A percentile compares a stretch with the other conserved stretches of the same genome.
Conservation (phyloP, 2,888 invertebrate species). For the Nebria brevicollis region DNA sequence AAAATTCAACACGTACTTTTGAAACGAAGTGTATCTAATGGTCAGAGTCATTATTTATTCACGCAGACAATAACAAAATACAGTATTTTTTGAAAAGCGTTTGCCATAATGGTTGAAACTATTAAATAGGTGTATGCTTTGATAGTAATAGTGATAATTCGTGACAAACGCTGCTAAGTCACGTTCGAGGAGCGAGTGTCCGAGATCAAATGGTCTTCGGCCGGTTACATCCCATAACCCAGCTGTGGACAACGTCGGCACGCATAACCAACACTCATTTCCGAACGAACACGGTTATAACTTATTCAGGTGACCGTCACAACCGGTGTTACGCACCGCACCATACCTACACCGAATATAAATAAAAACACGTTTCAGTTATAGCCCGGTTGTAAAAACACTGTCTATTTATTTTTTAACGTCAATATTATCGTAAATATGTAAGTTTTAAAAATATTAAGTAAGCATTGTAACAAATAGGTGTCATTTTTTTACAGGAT, state of each 20-base stretch:
- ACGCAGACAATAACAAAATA: not conserved
- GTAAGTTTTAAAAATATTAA: too few species aligned
- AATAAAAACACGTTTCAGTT: not conserved
- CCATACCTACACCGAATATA: conserved; percentile 4
- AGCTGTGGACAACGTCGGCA: conserved; percentile 16
- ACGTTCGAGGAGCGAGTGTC: not conserved
- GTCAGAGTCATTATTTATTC: not conserved
- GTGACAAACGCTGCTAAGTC: not conserved
- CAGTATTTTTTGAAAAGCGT: not conserved
- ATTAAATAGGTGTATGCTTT: not conserved
- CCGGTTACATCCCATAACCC: conserved; percentile 20
- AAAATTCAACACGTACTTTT: not conserved
- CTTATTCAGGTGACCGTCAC: conserved; percentile 12
- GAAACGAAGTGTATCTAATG: not conserved
- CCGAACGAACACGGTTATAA: conserved; percentile 11
- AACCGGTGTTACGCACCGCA: conserved; percentile 24
- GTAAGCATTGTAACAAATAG: too few species aligned
- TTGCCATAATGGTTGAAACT: not conserved
- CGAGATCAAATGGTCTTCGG: not conserved
- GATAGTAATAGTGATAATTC: not conserved
- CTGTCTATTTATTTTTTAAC: not conserved
- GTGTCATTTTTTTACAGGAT: too few species aligned
- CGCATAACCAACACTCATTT: conserved; percentile 29
- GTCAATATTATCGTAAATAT: not conserved
- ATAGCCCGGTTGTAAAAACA: not conserved